A percentile compares a stretch with the other conserved stretches of the same genome.
phyloP scores from a whole-genome alignment of 2,888 invertebrate genomes.

The Eilema sororculum region DNA sequence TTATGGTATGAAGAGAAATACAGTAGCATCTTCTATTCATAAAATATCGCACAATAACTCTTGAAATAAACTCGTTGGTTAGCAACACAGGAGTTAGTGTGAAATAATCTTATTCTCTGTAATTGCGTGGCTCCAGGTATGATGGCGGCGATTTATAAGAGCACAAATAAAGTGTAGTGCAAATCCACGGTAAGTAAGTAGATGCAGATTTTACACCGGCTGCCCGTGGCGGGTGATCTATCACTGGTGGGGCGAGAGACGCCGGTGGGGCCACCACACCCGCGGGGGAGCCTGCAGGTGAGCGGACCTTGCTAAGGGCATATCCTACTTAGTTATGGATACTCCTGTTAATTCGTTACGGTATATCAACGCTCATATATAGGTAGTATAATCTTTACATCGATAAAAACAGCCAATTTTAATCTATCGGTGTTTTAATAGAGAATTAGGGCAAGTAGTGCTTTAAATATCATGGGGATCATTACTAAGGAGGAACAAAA shows the following conservation, averaged over 20 bases:
- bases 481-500: no score
- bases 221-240: slow-evolving; percentile 75
- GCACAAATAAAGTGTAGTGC: slow-evolving; percentile 73
- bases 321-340: background rate
- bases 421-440: background rate
- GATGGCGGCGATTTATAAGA: slow-evolving; percentile 66
- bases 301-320: background rate
- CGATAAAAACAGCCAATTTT: no score
- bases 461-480: background rate
- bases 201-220: slow-evolving; percentile 75
- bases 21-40: background rate
- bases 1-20: background rate
- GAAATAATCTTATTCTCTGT: slow-evolving; percentile 21
- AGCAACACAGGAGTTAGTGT: slow-evolving; percentile 13
- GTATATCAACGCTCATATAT: background rate
- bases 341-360: background rate
- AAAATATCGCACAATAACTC: background rate
- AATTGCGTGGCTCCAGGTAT: slow-evolving; percentile 46
- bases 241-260: slow-evolving; percentile 59
- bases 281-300: slow-evolving; percentile 16
- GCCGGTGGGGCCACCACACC: slow-evolving; percentile 31
- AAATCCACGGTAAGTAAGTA: slow-evolving; percentile 67
- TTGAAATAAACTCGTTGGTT: slow-evolving; percentile 1
- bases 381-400: no score
- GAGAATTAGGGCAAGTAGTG: background rate